Conservation (phyloP, 2,797 vertebrate genomes). For the Onychomys arenicola region DNA sequence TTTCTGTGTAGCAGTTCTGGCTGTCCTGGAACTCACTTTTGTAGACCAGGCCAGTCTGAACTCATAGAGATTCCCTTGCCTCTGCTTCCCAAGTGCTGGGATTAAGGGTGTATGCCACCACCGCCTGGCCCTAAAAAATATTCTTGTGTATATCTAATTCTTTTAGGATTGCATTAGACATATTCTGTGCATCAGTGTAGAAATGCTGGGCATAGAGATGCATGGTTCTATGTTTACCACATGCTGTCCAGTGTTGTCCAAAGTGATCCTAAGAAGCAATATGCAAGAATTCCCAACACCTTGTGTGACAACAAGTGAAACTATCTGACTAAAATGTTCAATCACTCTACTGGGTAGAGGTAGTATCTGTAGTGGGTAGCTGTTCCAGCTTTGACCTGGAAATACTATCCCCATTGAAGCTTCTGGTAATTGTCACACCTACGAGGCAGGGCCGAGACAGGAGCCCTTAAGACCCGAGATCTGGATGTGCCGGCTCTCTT, state of each 20-base stretch:
- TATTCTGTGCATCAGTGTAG: neutral
- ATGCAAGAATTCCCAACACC: neutral
- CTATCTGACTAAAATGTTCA: neutral
- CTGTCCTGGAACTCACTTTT: neutral
- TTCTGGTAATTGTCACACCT: no score
- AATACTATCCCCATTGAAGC: no score
- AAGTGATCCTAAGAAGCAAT: neutral
- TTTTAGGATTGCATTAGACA: neutral
- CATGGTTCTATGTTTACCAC: constrained; percentile 4
- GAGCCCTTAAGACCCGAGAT: no score
- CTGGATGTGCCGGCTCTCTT: no score
- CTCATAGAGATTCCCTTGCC: neutral
- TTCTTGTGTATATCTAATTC: neutral
- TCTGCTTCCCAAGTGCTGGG: neutral
- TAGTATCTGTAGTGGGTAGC: neutral
- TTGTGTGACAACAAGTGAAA: neutral
- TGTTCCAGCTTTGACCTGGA: no score
- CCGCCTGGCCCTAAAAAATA: neutral
- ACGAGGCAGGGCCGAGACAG: no score
- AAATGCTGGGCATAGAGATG: neutral
- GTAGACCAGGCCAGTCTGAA: neutral
- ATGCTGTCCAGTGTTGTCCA: neutral
- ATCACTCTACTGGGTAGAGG: neutral
- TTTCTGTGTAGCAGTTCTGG: neutral
- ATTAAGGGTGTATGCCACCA: neutral